phyloP scores from a whole-genome alignment of 1,140 invertebrate genomes.

The Aphis gossypii region DNA sequence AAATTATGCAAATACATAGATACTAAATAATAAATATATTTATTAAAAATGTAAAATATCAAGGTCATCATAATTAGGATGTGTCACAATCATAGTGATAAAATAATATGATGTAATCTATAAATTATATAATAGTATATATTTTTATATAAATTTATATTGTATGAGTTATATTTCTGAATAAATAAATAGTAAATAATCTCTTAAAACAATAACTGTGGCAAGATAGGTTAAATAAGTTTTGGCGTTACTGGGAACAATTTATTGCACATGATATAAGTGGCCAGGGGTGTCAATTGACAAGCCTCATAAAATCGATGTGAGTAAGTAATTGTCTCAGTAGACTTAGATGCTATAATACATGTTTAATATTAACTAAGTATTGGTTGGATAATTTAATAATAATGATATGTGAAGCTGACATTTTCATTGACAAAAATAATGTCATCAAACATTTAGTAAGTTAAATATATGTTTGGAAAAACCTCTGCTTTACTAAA shows the following conservation, averaged over 20 bases:
- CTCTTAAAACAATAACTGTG: neutral
- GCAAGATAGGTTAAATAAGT: neutral
- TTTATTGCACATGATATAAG: too few species aligned
- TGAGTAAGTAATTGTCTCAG: too few species aligned
- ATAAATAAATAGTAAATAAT: neutral
- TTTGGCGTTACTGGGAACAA: neutral
- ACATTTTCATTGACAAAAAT: too few species aligned
- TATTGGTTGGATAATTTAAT: too few species aligned
- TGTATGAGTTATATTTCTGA: neutral
- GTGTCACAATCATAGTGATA: neutral
- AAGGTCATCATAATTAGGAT: neutral
- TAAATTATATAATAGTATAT: neutral
- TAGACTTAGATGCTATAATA: too few species aligned
- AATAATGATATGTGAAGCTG: too few species aligned
- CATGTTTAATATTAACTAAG: too few species aligned
- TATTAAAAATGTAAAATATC: neutral
- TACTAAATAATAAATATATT: neutral
- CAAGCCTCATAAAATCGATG: too few species aligned
- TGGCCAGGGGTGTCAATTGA: too few species aligned
- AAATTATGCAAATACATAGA: neutral
- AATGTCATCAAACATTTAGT: too few species aligned
- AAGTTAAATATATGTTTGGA: too few species aligned
- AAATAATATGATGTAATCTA: neutral
- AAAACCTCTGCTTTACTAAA: too few species aligned
- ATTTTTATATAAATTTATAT: neutral